Evolutionary conservation across 2,797 vertebrate genomes (phyloP), one percentile per base, ranked within the genome.

Genomic region (Adrianichthys oophorus): DNA sequence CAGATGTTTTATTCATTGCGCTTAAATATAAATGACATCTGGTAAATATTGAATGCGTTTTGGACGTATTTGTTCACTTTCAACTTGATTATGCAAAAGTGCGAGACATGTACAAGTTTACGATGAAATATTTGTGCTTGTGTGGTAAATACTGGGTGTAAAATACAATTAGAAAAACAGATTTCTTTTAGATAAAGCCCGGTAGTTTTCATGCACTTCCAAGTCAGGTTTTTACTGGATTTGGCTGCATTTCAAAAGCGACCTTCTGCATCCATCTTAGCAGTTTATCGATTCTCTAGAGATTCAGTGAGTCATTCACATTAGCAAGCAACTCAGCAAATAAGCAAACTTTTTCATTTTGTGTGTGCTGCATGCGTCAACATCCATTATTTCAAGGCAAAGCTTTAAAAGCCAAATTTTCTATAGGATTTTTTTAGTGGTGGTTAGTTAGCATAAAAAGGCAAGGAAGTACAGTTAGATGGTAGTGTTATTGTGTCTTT

Each of bases 1-100:
- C 75, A 76, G 80, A 89, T 90, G 80, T 85, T 88, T 89, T 80
- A 90, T 91, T 89, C 55, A 90, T 76, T 32, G 46, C 58, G 44
- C 78, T 87, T 74, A 68, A 90, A 90, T 81, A 90, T 90, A 72
- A 80, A 87, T 87, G 79, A 12, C 79, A 76, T 68, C 21, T 69
- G 48, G 81, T 75, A 15, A 85, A 84, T 82, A 65, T 59, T 80
- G 61, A 55, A 86, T 85, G 74, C 65, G 65, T 77, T 83, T 72
- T 65, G 45, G 63, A 83, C 53, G 18, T 70, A 78, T 76, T 82
- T 81, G 67, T 78, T 67, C 70, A 46, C 37, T 48, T 41, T 47
- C 15, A 48, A 4, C 10, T 65, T 77, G 67, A 72, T 67, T 74
- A 83, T 69, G 66, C 69, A 73, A 59, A 54, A 41, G 52, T 26